phyloP scores from a whole-genome alignment of 2,888 invertebrate species.

The Sinotaia quadrata region DNA sequence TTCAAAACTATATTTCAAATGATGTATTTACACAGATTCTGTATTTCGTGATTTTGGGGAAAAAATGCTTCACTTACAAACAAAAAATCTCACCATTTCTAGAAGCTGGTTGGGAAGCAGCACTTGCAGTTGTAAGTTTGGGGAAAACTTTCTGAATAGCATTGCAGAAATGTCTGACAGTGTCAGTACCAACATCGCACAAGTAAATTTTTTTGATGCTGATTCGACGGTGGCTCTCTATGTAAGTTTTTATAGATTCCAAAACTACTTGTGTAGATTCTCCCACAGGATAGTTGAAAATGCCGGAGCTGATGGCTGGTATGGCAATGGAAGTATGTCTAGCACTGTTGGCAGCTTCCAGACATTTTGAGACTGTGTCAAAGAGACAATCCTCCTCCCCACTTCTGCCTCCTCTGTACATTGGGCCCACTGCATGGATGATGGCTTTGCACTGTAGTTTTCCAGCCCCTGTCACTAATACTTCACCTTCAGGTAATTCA shows the following conservation, averaged over 20 bases:
- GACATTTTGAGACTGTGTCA: background rate
- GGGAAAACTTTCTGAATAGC: background rate
- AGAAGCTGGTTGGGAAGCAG: too few species aligned
- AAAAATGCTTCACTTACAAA: too few species aligned
- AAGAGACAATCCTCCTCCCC: constrained; percentile 30
- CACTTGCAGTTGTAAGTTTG: too few species aligned
- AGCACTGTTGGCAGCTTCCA: constrained; percentile 41
- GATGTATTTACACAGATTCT: too few species aligned
- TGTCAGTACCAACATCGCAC: background rate
- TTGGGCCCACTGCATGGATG: constrained; percentile 46
- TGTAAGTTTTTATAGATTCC: background rate
- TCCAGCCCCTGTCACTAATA: constrained; percentile 35
- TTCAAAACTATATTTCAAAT: too few species aligned
- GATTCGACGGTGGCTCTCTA: background rate
- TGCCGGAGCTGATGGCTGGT: constrained; percentile 60
- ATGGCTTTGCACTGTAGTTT: constrained; percentile 35
- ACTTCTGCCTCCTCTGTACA: constrained; percentile 34
- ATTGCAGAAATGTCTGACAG: background rate
- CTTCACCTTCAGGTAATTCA: constrained; percentile 29
- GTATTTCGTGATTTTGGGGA: too few species aligned
- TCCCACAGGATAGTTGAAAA: background rate
- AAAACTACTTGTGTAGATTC: background rate
- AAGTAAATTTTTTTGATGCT: background rate
- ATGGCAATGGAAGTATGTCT: constrained; percentile 47
- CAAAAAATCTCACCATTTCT: background rate